Conservation (phyloP, 1,140 invertebrate genomes). For the Hycleus cichorii region DNA sequence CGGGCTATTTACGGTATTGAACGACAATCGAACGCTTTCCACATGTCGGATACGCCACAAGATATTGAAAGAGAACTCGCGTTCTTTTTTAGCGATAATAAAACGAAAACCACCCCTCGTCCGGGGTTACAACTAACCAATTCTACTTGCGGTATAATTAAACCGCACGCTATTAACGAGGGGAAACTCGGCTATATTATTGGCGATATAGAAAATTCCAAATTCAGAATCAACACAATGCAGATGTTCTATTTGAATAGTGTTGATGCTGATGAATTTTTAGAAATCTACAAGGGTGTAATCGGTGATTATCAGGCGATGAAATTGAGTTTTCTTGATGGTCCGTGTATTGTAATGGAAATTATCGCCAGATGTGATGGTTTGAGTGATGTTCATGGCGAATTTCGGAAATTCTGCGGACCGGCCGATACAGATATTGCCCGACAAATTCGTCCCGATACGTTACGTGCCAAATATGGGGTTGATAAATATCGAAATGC, state of each 20-base stretch:
- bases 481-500: constrained; percentile 78
- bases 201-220: constrained; percentile 61
- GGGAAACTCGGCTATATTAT: constrained; percentile 65
- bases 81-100: constrained; percentile 26
- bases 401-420: constrained; percentile 80
- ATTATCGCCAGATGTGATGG: constrained; percentile 56
- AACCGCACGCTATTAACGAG: constrained; percentile 81
- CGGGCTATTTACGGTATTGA: constrained; percentile 69
- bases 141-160: constrained; percentile 80
- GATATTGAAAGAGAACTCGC: constrained; percentile 44
- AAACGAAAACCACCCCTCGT: constrained; percentile 42
- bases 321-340: constrained; percentile 46
- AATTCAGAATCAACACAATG: constrained; percentile 71
- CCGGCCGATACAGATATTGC: constrained; percentile 86
- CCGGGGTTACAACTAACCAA: constrained; percentile 54
- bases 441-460: constrained; percentile 70
- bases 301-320: constrained; percentile 67
- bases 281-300: constrained; percentile 88
- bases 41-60: constrained; percentile 55
- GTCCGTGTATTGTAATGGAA: constrained; percentile 80
- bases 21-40: constrained; percentile 59
- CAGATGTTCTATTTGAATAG: constrained; percentile 72
- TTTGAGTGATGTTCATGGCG: constrained; percentile 55
- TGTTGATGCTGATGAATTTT: constrained; percentile 81
- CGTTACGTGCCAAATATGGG: constrained; percentile 78